Conservation (phyloP, 2,113 vertebrate genomes). For the Rhabdomys dilectus region DNA sequence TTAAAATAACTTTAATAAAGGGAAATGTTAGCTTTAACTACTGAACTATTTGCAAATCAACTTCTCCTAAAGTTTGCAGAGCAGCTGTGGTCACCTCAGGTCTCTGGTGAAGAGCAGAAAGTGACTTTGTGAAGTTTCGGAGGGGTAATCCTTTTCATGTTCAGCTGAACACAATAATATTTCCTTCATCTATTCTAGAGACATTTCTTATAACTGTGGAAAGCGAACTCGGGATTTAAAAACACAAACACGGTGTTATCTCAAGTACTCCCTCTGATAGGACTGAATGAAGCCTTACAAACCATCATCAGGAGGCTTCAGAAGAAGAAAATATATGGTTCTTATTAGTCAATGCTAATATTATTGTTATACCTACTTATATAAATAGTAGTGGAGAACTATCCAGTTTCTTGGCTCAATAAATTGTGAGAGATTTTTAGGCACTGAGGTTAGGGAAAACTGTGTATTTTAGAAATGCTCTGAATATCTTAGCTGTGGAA, state of each 20-base stretch:
- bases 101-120: not conserved
- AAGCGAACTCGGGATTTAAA: not conserved
- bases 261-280: not conserved
- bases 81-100: not conserved
- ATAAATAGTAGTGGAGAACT: not conserved
- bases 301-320: not conserved
- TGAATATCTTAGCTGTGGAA: constrained; percentile 17
- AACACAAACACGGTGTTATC: not conserved
- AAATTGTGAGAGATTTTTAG: constrained; percentile 41
- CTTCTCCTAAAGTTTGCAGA: constrained; percentile 30
- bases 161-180: not conserved
- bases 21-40: constrained; percentile 30
- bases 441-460: not conserved
- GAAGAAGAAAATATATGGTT: not conserved
- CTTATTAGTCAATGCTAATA: not conserved
- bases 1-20: constrained; percentile 62
- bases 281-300: not conserved
- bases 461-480: not conserved
- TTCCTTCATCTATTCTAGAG: not conserved
- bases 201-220: constrained; percentile 20
- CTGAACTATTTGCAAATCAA: constrained; percentile 26
- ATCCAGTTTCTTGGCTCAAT: not conserved
- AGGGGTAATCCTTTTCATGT: not conserved
- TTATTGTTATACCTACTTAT: not conserved
- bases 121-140: constrained; percentile 15